Evolutionary conservation across 2,888 invertebrate species (phyloP).

Genomic region (Allygus modestus): DNA sequence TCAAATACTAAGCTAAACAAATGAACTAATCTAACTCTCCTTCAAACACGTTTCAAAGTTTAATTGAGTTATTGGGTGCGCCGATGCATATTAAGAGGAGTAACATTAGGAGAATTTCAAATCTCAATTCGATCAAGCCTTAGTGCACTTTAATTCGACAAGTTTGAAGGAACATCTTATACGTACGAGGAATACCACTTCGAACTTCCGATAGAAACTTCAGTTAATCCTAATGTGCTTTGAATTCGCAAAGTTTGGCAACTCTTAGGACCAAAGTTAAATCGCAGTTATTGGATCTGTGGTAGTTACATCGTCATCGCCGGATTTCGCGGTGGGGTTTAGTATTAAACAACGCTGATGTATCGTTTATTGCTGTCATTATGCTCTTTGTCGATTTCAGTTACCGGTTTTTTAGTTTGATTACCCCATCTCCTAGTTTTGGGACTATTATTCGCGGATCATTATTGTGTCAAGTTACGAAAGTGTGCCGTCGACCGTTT

Average conservation of each 20-base stretch:
- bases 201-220: not conserved
- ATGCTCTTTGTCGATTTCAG: too few species aligned
- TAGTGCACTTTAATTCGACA: not conserved
- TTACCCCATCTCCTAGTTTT: too few species aligned
- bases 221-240: slow-evolving; percentile 21
- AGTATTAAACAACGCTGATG: too few species aligned
- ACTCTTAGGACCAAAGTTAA: not conserved
- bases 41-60: not conserved
- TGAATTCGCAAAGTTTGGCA: slow-evolving; percentile 19
- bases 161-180: slow-evolving; percentile 2
- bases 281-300: not conserved
- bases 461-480: too few species aligned
- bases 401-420: too few species aligned
- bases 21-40: too few species aligned
- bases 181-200: slow-evolving; percentile 19
- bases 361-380: too few species aligned
- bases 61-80: not conserved
- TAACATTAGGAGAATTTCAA: not conserved
- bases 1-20: too few species aligned
- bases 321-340: too few species aligned
- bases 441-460: too few species aligned
- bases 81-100: not conserved
- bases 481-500: too few species aligned
- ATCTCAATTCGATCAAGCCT: not conserved
- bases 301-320: not conserved